Percentiles rank a stretch among this genome's conserved stretches.
These are phyloP conservation scores for Leucoraja erinaceus DNA, from an alignment of 2,113 vertebrate genomes.

Conservation along the genomic window DNA sequence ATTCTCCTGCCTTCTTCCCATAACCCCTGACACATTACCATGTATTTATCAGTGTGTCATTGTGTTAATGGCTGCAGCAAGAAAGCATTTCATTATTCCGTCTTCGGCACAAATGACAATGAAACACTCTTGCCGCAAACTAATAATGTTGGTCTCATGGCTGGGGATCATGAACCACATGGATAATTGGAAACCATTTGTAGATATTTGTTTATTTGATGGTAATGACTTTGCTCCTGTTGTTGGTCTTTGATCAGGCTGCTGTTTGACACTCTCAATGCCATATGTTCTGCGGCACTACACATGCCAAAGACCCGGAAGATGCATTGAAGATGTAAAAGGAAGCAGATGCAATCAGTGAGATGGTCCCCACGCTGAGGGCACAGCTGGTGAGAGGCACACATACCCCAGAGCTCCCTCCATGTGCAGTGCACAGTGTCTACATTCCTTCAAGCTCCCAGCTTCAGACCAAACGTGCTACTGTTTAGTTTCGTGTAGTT, in stretches of 20 bases:
- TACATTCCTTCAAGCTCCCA: neutral
- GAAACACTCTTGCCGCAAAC: neutral
- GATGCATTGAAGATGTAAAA: neutral
- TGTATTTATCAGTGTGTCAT: too few species aligned
- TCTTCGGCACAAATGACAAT: too few species aligned
- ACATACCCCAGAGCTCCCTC: neutral
- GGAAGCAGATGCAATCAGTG: neutral
- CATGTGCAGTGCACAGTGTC: too few species aligned
- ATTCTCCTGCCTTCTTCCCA: too few species aligned
- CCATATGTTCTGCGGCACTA: neutral
- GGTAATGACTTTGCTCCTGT: neutral
- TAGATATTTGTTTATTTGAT: neutral
- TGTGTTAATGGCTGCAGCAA: too few species aligned
- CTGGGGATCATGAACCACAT: neutral
- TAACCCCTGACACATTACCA: too few species aligned
- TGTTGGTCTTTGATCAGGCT: neutral
- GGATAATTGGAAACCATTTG: neutral
- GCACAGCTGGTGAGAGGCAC: neutral
- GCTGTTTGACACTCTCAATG: neutral
- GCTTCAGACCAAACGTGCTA: neutral
- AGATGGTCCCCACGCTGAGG: neutral
- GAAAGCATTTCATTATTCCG: too few species aligned
- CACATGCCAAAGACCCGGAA: neutral
- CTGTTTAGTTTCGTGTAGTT: too few species aligned
- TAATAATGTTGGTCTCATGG: neutral